Evolutionary conservation across 2,797 vertebrate species (phyloP), one percentile per base, ranked within the genome.

Genomic region (Eutrigla gurnardus): DNA sequence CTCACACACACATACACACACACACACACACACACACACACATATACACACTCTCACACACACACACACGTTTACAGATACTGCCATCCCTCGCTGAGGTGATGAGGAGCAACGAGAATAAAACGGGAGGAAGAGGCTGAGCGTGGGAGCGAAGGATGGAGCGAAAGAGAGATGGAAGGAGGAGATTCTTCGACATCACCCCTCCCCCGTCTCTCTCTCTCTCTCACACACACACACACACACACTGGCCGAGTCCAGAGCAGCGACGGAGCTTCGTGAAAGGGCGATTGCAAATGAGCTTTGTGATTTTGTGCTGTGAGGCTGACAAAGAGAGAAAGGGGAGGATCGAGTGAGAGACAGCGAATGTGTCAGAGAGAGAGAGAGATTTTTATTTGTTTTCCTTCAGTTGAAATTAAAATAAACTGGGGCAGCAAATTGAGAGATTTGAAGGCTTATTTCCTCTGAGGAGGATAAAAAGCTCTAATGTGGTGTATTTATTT

Each of bases 211-310:
- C 59, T 71, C 63, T 25, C 65, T 55, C 79, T 11, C 46, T 36
- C 37, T n/a, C 60, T 6, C 33, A 65, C n/a, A 72, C 52, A 58
- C 32, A 63, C 55, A 62, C 55, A 54, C 61, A 65, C 53, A 82
- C 72, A 36, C 61, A 68, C 82, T 80, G 69, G 54, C 61, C 57
- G 58, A 77, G 77, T 83, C 77, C 80, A 46, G 75, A 84, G 69
- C 62, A 53, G 81, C 64, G 67, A 83, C 37, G 55, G 83, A 64
- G 80, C 66, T 65, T 84, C 72, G 14, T 91, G 81, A 93, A 91
- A 90, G 82, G 86, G 66, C 57, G 73, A 78, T 90, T 93, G 90
- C 85, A 91, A 91, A 93, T 92, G 82, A 91, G 90, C 89, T 85
- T 90, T 88, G 89, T 91, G 87, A 84, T 81, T 83, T 70, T 80